Evolutionary conservation across 1,140 invertebrate genomes (phyloP), one percentile per base, ranked within the genome.

Genomic region (Trichonephila clavata): DNA sequence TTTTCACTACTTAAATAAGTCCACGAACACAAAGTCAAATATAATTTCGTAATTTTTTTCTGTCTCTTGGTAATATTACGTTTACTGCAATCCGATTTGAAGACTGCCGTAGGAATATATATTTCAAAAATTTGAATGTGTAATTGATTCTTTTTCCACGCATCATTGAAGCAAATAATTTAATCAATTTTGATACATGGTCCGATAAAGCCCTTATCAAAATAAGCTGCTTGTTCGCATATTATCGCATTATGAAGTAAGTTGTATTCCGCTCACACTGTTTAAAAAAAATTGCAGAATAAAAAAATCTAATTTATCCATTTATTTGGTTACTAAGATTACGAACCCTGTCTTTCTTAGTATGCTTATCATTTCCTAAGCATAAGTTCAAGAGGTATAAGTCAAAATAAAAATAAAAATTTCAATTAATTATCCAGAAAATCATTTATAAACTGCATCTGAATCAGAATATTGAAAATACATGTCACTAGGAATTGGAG

Each of bases 91-190:
- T 50, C 10, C 10, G 50, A 50, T 50, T 50, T 50, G 50, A 50
- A 50, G 10, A 50, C 50, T 50, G 50, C 50, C 50, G 50, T 50
- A 50, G 50, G 10, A 50, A 50, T 13, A 50, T 50, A 50, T 10
- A 50, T 10, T 50, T 50, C 50, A 50, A 50, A 10, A 50, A 10
- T 50, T 10, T 50, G 50, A 50, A 50, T 50, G 50, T 50, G 50
- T 10, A 50, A 50, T 50, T 50, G 50, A 50, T 50, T 50, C 50
- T 50, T 50, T n/a, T 50, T 68, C 13, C 8, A 81, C 14, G 43
- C 32, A 43, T 50, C 77, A 81, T 14, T 81, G 77, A 81, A 81
- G 77, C 77, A 81, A 21, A 43, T 81, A 81, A 81, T 81, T 18
- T 50, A 39, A 32, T 43, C 77, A 14, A 81, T 81, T 50, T 18